phyloP scores from a whole-genome alignment of 2,113 vertebrate genomes.

The Podocnemis expansa region DNA sequence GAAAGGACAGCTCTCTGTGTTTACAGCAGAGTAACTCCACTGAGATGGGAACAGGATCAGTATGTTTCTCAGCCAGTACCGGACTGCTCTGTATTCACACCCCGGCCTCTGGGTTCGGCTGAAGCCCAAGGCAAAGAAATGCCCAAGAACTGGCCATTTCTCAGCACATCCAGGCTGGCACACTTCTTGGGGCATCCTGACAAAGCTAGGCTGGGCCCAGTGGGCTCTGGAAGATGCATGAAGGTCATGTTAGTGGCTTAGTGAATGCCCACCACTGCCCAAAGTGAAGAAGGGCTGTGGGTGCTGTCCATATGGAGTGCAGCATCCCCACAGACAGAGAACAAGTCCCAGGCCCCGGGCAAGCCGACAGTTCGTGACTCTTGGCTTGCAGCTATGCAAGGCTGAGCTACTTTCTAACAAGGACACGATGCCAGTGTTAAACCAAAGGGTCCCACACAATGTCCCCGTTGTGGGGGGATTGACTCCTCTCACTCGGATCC shows the following conservation, averaged over 20 bases:
- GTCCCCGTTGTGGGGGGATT: background rate
- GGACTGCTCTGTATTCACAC: background rate
- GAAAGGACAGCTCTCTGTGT: background rate
- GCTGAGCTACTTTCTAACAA: too few relatives aligned
- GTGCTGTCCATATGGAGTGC: background rate
- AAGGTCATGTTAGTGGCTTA: background rate
- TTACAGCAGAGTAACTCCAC: background rate
- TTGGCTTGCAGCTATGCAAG: too few relatives aligned
- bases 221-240: background rate
- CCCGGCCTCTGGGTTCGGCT: background rate
- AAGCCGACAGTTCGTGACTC: background rate
- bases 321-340: background rate
- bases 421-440: background rate
- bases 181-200: background rate
- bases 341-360: background rate
- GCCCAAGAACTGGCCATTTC: background rate
- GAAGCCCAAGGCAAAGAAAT: background rate
- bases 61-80: too few relatives aligned
- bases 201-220: background rate
- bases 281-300: background rate
- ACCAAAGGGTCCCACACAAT: background rate
- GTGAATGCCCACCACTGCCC: too few relatives aligned
- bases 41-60: background rate
- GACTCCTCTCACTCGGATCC: background rate
- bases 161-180: background rate